Evolutionary conservation across 2,888 invertebrate species (phyloP).

Genomic region (Orthosia gothica): DNA sequence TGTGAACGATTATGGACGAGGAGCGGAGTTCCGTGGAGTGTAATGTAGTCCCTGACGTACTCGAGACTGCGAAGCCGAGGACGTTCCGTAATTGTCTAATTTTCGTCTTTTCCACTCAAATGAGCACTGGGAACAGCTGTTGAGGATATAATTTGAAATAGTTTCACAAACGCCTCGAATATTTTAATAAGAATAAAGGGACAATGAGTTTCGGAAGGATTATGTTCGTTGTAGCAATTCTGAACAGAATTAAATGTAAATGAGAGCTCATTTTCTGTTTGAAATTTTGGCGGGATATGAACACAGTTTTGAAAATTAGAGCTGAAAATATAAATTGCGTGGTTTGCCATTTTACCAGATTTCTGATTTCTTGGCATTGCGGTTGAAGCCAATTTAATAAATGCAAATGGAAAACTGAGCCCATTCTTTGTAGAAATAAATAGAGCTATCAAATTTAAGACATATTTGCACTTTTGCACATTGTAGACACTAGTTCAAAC

Average conservation of each 20-base stretch:
- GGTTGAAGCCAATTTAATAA: background rate
- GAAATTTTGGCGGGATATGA: conserved; percentile 14
- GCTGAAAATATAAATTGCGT: conserved; percentile 18
- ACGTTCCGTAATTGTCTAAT: conserved; percentile 70
- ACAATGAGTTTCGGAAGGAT: conserved; percentile 42
- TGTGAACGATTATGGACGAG: conserved; percentile 74
- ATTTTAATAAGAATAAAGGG: conserved; percentile 55
- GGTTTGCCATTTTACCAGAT: background rate
- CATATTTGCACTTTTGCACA: background rate
- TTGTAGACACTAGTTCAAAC: background rate
- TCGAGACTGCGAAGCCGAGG: conserved; percentile 54
- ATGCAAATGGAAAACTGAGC: background rate
- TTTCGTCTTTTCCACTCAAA: conserved; percentile 68
- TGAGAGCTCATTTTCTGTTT: conserved; percentile 30
- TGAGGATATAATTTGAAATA: conserved; percentile 58
- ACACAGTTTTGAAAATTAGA: background rate
- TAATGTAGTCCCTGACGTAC: conserved; percentile 68
- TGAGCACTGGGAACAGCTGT: conserved; percentile 60
- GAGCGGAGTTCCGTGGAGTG: conserved; percentile 67
- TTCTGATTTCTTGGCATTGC: conserved; percentile 2
- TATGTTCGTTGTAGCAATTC: conserved; percentile 43
- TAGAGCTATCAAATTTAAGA: background rate
- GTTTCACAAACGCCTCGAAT: conserved; percentile 53
- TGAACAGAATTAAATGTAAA: conserved; percentile 44
- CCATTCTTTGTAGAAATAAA: background rate